phyloP scores from a whole-genome alignment of 2,888 invertebrate genomes.

The Drosophila seclusa region DNA sequence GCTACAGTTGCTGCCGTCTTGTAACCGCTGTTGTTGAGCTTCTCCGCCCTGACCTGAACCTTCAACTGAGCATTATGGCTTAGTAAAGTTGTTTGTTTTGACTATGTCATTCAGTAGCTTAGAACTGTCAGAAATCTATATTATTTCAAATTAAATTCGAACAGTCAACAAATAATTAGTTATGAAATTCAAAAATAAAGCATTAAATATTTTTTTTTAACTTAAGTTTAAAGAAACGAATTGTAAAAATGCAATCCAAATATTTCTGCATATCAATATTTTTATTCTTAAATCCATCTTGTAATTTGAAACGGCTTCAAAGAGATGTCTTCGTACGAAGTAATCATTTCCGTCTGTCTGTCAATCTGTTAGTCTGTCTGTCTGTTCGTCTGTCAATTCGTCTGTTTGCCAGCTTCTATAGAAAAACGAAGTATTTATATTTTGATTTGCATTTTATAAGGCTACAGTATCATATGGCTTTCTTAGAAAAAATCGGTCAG shows the following conservation, averaged over 20 bases:
- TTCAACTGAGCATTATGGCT: slow-evolving; percentile 3
- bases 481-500: not conserved
- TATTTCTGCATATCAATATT: no score
- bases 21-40: slow-evolving; percentile 38
- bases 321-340: no score
- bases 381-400: no score
- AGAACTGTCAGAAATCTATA: not conserved
- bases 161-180: not conserved
- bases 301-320: no score
- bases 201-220: not conserved
- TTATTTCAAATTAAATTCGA: not conserved
- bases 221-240: not conserved
- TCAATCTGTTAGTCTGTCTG: no score
- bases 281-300: no score
- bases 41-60: slow-evolving; percentile 1
- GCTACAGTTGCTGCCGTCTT: slow-evolving; percentile 46
- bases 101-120: not conserved
- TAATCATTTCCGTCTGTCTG: no score
- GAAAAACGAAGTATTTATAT: not conserved
- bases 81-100: not conserved
- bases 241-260: not conserved
- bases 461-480: not conserved
- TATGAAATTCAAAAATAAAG: not conserved
- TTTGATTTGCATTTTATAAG: not conserved
- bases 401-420: no score